A percentile compares a stretch with the other conserved stretches of the same genome.
Evolutionary conservation across 30 jellyfish, hydroid and myxozoan genomes (phyloP).

Genomic region (Turritopsis dohrnii): DNA sequence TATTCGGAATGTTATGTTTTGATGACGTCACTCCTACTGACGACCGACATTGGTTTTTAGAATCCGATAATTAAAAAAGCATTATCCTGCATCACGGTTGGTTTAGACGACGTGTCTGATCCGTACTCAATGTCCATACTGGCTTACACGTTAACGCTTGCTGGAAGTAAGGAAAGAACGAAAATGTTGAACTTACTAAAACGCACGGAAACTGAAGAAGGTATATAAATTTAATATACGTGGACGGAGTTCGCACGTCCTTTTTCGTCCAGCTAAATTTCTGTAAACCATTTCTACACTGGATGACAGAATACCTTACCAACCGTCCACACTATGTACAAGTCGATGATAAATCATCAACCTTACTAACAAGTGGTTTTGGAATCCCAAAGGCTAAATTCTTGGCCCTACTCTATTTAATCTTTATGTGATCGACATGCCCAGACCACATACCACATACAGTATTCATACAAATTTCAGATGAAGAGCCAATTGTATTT

Average conservation of each 20-base stretch:
- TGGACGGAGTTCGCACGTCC: neutral
- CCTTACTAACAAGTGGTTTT: too few species aligned
- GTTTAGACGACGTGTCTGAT: slow-evolving; percentile 45
- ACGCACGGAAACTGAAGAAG: slow-evolving; percentile 32
- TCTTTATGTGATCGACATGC: too few species aligned
- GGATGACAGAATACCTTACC: too few species aligned
- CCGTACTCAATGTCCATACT: slow-evolving; percentile 54
- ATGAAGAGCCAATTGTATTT: too few species aligned
- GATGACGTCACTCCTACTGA: too few species aligned
- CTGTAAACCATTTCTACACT: neutral
- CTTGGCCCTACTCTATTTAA: too few species aligned
- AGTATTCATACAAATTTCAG: too few species aligned
- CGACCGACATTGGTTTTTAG: slow-evolving; percentile 3
- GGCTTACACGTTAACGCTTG: slow-evolving; percentile 65
- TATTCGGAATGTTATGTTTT: too few species aligned
- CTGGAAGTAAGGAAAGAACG: slow-evolving; percentile 42
- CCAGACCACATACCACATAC: too few species aligned
- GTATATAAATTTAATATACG: slow-evolving; percentile 10
- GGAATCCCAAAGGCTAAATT: neutral
- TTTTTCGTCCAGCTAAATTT: neutral
- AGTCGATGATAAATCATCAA: too few species aligned
- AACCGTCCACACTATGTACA: too few species aligned
- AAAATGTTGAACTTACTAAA: slow-evolving; percentile 31
- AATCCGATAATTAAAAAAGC: slow-evolving; percentile 37
- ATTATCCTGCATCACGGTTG: slow-evolving; percentile 44